Conservation (phyloP, 2,113 vertebrate genomes). For the Agapornis roseicollis region DNA sequence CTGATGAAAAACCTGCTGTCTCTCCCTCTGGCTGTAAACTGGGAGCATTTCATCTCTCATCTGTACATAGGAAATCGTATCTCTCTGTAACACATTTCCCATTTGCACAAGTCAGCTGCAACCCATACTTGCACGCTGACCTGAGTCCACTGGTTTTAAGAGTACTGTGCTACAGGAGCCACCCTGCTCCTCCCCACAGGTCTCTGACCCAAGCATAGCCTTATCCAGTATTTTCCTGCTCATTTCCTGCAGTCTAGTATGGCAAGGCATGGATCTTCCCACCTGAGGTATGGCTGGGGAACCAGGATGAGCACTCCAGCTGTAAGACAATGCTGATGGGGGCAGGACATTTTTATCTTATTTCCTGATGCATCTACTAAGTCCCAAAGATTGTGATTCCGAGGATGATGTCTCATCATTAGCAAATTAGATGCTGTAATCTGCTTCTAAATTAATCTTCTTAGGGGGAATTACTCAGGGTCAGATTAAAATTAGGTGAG, state of each 20-base stretch:
- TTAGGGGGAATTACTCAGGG: slow-evolving; percentile 64
- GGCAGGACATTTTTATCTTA: neutral
- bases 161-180: neutral
- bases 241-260: neutral
- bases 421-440: slow-evolving; percentile 65
- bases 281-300: neutral
- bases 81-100: neutral
- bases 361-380: slow-evolving; percentile 19
- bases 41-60: neutral
- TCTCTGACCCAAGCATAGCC: neutral
- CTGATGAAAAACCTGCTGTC: neutral
- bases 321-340: neutral
- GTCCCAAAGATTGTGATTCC: slow-evolving; percentile 47
- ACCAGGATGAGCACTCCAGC: neutral
- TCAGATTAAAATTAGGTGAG: slow-evolving; percentile 60
- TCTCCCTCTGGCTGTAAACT: neutral
- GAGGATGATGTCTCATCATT: slow-evolving; percentile 58
- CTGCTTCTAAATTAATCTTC: slow-evolving; percentile 68
- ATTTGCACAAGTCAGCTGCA: neutral
- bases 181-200: neutral
- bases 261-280: neutral
- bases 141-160: neutral
- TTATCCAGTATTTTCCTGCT: neutral
- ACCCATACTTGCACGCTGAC: neutral
- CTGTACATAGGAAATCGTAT: neutral